Evolutionary conservation across 2,888 invertebrate genomes (phyloP).

Genomic region (Melipona bicolor): DNA sequence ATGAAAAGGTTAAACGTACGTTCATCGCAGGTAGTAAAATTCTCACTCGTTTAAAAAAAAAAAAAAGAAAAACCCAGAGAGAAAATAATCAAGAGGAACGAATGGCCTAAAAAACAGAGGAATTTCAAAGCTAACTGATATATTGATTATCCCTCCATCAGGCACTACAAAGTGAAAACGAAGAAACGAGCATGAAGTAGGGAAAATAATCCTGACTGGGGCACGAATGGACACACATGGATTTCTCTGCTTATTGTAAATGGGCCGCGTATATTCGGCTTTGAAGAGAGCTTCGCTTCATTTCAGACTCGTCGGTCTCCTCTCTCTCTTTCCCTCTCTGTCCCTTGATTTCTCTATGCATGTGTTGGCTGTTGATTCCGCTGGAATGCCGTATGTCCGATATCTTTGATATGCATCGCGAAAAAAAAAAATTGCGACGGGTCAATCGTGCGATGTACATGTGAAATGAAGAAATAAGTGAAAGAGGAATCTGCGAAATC

Average conservation of each 20-base stretch:
- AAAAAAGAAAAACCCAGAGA: background rate
- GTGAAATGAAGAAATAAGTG: constrained; percentile 41
- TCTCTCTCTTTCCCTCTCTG: background rate
- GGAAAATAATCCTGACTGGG: constrained; percentile 14
- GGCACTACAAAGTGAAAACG: constrained; percentile 10
- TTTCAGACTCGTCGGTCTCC: constrained; percentile 9
- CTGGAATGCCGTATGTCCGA: constrained; percentile 23
- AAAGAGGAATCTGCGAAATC: constrained; percentile 23
- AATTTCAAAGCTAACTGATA: constrained; percentile 1
- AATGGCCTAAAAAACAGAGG: background rate
- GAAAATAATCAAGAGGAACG: background rate
- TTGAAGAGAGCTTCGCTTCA: constrained; percentile 38
- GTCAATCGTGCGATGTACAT: constrained; percentile 35
- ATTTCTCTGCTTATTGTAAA: constrained; percentile 47
- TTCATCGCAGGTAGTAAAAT: background rate
- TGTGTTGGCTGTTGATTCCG: constrained; percentile 20
- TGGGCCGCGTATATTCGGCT: constrained; percentile 34
- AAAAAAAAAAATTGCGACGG: constrained; percentile 14
- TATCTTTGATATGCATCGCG: constrained; percentile 41
- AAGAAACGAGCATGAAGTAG: constrained; percentile 19
- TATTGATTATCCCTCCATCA: constrained; percentile 6
- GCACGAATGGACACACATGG: constrained; percentile 22
- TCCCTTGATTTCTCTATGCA: too few species aligned
- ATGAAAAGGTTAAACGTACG: too few species aligned
- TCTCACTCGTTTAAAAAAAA: background rate